Evolutionary conservation across 2,797 vertebrate species (phyloP).

Genomic region (Poecilia wingei): DNA sequence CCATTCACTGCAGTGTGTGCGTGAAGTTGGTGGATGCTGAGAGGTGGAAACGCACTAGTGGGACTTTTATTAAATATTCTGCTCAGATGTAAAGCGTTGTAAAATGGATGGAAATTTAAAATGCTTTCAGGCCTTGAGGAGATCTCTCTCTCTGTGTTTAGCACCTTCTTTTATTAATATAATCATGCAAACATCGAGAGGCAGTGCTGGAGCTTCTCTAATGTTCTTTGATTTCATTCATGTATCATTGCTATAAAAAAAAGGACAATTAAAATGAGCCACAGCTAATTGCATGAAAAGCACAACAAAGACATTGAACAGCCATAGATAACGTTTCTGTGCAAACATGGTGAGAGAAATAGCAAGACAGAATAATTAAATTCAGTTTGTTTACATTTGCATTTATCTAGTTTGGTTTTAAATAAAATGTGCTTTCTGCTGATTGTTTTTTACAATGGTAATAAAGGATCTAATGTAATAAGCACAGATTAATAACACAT

Average conservation of each 20-base stretch:
- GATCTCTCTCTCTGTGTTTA: neutral
- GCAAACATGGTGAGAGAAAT: neutral
- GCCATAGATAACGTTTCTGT: neutral
- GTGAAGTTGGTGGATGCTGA: constrained; percentile 8
- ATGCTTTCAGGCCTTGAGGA: constrained; percentile 25
- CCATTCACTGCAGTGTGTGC: constrained; percentile 15
- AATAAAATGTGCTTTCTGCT: too few relatives aligned
- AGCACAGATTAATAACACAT: neutral
- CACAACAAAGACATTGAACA: neutral
- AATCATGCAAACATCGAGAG: neutral
- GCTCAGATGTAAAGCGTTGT: neutral
- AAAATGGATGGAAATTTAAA: constrained; percentile 6
- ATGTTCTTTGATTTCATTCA: constrained; percentile 8
- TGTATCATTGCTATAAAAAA: constrained; percentile 4
- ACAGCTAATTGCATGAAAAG: neutral
- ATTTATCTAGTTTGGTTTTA: too few relatives aligned
- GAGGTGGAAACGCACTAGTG: constrained; percentile 7
- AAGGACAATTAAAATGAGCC: neutral
- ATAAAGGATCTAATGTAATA: neutral
- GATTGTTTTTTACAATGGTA: neutral
- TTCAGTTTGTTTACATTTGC: too few relatives aligned
- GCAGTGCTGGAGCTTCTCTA: constrained; percentile 1
- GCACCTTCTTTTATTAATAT: neutral
- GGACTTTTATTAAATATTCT: constrained; percentile 3
- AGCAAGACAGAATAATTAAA: neutral